Base-by-base conservation (phyloP, 2,888 invertebrate genomes). In the Lithophane leautieri region DNA sequence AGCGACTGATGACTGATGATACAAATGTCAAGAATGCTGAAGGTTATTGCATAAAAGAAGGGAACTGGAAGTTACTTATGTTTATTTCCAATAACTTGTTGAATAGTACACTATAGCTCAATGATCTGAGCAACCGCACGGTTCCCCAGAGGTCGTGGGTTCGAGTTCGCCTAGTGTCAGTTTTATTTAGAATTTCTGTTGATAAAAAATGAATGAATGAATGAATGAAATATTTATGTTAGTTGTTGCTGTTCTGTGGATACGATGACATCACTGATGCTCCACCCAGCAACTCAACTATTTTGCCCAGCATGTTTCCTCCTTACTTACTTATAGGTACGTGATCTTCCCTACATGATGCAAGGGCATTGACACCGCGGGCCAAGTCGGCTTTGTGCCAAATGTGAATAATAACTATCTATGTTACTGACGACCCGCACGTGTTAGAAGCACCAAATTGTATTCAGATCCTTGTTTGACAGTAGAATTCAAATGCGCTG, bases 331-430 rank as follows among this genome's bases (percentile, higher is more conserved):
- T 72, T 83, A 78, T 81, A 0, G 3, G 74, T 86, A 88, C 75
- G 82, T 84, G 87, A 89, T 90, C 89, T 89, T 85, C 80, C 86
- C 89, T 91, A 87, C 81, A 85, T 73, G 81, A 68, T 83, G 82
- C 75, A 79, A 90, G 91, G 93, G 88, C 94, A 86, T 92, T 94
- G 94, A 94, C 94, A 91, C 89, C 88, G 84, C 83, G 84, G 88
- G 86, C 88, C 82, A 88, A 88, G 89, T 88, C 88, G 89, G 91
- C 91, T 86, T 88, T 90, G 92, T 93, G 94, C 95, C 94, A 95
- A 95, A 94, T 92, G 92, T 91, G 92, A 94, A 93, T 93, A 94
- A 95, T 94, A 93, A 93, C 94, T 93, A 93, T 92, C 92, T 93
- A 50, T 50, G 50, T 50, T 50, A 92, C 88, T 90, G 92, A 90